Evolutionary conservation across 2,797 vertebrate species (phyloP).

Genomic region (Poeciliopsis presidionis): DNA sequence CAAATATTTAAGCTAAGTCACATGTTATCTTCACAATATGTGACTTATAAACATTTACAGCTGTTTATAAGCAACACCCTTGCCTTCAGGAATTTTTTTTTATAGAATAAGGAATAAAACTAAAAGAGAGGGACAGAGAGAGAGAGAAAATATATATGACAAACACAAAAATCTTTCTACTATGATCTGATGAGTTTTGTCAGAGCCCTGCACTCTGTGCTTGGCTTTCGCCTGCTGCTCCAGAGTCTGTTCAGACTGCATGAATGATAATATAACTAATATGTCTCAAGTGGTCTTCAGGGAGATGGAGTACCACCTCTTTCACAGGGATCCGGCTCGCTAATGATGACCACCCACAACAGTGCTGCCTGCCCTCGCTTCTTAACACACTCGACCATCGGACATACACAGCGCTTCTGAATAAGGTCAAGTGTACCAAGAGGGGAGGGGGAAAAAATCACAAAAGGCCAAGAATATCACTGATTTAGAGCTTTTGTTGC

Average conservation of each 20-base stretch:
- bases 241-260: slow-evolving; percentile 68
- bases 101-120: neutral
- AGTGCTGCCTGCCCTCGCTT: slow-evolving; percentile 65
- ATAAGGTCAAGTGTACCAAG: slow-evolving; percentile 78
- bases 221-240: slow-evolving; percentile 50
- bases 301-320: slow-evolving; percentile 76
- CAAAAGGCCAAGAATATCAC: slow-evolving; percentile 67
- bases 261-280: slow-evolving; percentile 82
- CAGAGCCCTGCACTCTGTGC: slow-evolving; percentile 22
- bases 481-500: slow-evolving; percentile 45
- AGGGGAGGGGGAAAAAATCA: slow-evolving; percentile 29
- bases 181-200: slow-evolving; percentile 11
- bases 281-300: slow-evolving; percentile 83
- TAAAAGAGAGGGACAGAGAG: neutral
- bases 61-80: neutral
- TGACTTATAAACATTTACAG: too few species aligned
- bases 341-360: slow-evolving; percentile 87
- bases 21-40: too few species aligned
- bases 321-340: slow-evolving; percentile 74
- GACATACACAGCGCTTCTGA: slow-evolving; percentile 60
- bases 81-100: neutral
- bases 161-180: neutral
- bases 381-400: slow-evolving; percentile 67
- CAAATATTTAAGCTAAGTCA: neutral
- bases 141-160: too few species aligned